Conservation (phyloP, 2,888 invertebrate species). For the Rhopalosiphum nymphaeae region DNA sequence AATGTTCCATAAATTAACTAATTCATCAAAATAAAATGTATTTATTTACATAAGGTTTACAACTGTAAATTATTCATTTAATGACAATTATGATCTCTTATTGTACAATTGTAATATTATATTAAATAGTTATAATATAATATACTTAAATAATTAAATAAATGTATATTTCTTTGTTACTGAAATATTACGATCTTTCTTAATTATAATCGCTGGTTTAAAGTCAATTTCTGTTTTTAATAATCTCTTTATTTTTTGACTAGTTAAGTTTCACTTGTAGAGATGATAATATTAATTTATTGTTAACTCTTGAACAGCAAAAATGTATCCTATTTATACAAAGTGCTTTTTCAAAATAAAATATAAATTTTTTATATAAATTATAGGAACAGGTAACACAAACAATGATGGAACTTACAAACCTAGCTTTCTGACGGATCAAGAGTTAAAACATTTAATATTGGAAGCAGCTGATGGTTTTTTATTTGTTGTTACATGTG, state of each 20-base stretch:
- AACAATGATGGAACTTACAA: constrained; percentile 96
- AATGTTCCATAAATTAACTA: background rate
- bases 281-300: background rate
- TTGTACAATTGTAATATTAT: background rate
- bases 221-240: background rate
- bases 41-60: background rate
- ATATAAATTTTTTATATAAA: background rate
- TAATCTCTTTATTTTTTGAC: background rate
- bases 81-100: background rate
- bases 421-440: constrained; percentile 98
- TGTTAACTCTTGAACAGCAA: background rate
- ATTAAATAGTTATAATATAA: background rate
- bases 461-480: constrained; percentile 99
- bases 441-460: constrained; percentile 98
- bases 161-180: background rate
- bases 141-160: background rate
- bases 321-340: background rate
- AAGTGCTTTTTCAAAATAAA: background rate
- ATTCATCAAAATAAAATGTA: background rate
- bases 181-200: background rate
- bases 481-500: constrained; percentile 95
- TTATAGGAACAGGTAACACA: constrained; percentile 93
- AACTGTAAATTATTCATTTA: background rate
- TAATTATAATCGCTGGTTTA: background rate
- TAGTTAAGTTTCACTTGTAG: background rate